A percentile compares a stretch with the other conserved stretches of the same genome.
These are phyloP conservation scores for Caenorhabditis macrosperma DNA, from an alignment of 2,888 invertebrate species.

Conservation along the genomic window DNA sequence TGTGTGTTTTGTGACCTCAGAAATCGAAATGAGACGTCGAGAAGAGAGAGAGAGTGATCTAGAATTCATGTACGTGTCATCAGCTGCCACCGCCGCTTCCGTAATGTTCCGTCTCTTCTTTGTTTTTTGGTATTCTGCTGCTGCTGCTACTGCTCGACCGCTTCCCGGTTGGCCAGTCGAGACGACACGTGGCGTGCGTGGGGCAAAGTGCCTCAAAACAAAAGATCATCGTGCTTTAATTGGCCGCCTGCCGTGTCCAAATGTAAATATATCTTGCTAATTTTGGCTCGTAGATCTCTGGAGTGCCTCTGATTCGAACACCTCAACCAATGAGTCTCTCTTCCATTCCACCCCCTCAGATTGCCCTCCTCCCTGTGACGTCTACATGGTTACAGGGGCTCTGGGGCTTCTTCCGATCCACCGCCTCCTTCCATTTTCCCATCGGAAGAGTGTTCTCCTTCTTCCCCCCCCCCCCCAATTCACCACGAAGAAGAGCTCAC, in stretches of 20 bases:
- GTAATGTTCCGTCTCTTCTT: not conserved
- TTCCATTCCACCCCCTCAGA: too few species aligned
- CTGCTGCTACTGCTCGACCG: not conserved
- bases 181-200: not conserved
- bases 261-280: not conserved
- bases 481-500: not conserved
- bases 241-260: not conserved
- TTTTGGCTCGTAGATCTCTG: too few species aligned
- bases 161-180: not conserved
- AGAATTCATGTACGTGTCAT: slow-evolving; percentile 45
- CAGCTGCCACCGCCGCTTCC: not conserved
- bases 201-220: not conserved
- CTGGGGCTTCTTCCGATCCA: too few species aligned
- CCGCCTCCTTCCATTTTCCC: too few species aligned
- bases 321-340: too few species aligned
- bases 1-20: slow-evolving; percentile 38
- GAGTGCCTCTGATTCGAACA: too few species aligned
- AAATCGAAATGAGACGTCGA: slow-evolving; percentile 2
- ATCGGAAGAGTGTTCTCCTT: not conserved
- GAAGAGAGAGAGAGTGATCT: slow-evolving; percentile 9
- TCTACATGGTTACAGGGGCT: too few species aligned
- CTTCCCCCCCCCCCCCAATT: too few species aligned
- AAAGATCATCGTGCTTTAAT: not conserved
- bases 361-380: too few species aligned
- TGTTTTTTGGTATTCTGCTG: slow-evolving; percentile 26